Conservation (phyloP, 2,888 invertebrate genomes). For the Nomada ruficornis region DNA sequence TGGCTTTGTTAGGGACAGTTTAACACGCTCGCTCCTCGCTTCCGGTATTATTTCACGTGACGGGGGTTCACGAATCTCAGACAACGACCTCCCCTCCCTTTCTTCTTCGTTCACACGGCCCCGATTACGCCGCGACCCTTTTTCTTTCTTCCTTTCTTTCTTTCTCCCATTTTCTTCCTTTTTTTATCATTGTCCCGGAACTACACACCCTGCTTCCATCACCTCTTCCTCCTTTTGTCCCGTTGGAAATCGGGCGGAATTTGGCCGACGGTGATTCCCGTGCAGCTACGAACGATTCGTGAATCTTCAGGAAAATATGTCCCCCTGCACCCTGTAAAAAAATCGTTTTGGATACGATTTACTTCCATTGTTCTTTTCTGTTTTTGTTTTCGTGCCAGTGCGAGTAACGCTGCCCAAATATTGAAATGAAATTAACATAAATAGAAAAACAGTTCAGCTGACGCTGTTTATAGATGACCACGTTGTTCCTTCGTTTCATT, state of each 20-base stretch:
- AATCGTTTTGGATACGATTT: background rate
- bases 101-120: conserved; percentile 24
- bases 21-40: conserved; percentile 29
- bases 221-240: conserved; percentile 33
- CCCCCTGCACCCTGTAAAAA: background rate
- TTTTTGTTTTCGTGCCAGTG: background rate
- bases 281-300: conserved; percentile 26
- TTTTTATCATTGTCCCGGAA: conserved; percentile 46
- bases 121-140: conserved; percentile 50
- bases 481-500: background rate
- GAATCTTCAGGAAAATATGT: background rate
- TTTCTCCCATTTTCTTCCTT: background rate
- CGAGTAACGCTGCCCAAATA: too few species aligned
- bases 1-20: conserved; percentile 38
- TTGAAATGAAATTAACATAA: too few species aligned
- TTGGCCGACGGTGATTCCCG: conserved; percentile 52
- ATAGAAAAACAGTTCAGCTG: background rate
- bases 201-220: background rate
- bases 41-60: conserved; percentile 45
- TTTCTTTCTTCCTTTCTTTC: background rate
- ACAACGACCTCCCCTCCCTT: conserved; percentile 23
- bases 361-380: background rate
- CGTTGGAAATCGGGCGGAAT: conserved; percentile 44
- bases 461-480: background rate
- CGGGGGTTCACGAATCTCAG: conserved; percentile 37